Evolutionary conservation across 2,888 invertebrate species (phyloP).

Genomic region (Smittia aterrima): DNA sequence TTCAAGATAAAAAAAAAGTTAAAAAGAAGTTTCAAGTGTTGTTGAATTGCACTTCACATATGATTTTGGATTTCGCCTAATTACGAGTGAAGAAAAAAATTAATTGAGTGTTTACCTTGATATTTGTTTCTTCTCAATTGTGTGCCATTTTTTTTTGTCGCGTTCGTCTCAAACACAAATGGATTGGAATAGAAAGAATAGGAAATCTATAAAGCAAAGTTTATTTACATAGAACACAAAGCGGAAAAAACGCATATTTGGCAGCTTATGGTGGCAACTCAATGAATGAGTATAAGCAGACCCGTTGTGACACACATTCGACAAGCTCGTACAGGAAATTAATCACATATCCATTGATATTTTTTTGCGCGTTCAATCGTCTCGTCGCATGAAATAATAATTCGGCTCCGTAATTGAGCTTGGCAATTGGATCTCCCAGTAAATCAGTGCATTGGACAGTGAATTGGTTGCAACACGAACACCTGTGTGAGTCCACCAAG

Average conservation of each 20-base stretch:
- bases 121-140: constrained; percentile 3
- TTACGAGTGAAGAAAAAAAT: background rate
- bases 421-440: background rate
- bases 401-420: background rate
- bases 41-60: too few species aligned
- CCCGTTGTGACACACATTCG: background rate
- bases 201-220: background rate
- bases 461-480: constrained; percentile 1
- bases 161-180: background rate
- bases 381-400: background rate
- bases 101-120: constrained; percentile 31
- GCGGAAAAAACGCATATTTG: background rate
- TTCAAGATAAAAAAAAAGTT: background rate
- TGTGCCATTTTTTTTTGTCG: constrained; percentile 24
- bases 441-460: constrained; percentile 10
- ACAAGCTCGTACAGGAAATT: constrained; percentile 21
- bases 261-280: background rate
- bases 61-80: background rate
- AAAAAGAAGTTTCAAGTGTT: background rate
- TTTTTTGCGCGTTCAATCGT: background rate
- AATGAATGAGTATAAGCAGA: background rate
- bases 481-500: constrained; percentile 27
- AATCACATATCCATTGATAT: constrained; percentile 12
- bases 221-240: background rate
- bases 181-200: background rate